Base-by-base conservation (phyloP, 2,888 invertebrate species). In the Parapristionchus giblindavisi region DNA sequence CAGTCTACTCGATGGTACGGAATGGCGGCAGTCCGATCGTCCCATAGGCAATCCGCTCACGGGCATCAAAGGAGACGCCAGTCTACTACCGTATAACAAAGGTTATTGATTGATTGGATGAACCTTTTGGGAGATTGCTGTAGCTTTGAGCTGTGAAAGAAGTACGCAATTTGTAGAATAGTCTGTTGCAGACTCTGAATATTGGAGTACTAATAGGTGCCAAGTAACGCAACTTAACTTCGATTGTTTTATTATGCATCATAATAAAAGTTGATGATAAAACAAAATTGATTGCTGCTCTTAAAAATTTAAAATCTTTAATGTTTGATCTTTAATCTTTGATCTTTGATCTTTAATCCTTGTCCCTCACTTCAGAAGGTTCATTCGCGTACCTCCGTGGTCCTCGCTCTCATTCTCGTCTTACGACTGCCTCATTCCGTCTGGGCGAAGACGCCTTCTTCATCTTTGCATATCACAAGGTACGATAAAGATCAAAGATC, bases 381-480 rank as follows among this genome's bases (percentile, higher is more conserved):
- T 79, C 77, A 3, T 86, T 81, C 66, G 83, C 83, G 2, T 86
- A 79, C 76, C 77, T 81, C 27, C 68, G 75, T 3, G 86, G 86
- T 11, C 87, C 86, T 8, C 77, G 79, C 40, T 24, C 65, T 21
- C 75, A 76, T 32, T 75, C 82, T 29, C 77, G 84, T 2, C 78
- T 86, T 27, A 76, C 76, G 38, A 87, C 86, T 4, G 76, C 79
- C 1, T 76, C 83, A n/a, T 87, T 87, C 73, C 52, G 68, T 8
- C 76, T 87, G 36, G 79, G 79, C 34, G 74, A 79, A 40, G 71
- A 82, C 29, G 80, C 80, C 24, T 81, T 80, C 43, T 79, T 87
- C n/a, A 81, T 85, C 11, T 87, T 87, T 63, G 84, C 84, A 3
- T 87, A 85, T 65, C 83, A 85, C 75, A 87, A 87, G 72, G 84